phyloP scores from a whole-genome alignment of 2,888 invertebrate genomes.

The Sarcophaga rosellei region DNA sequence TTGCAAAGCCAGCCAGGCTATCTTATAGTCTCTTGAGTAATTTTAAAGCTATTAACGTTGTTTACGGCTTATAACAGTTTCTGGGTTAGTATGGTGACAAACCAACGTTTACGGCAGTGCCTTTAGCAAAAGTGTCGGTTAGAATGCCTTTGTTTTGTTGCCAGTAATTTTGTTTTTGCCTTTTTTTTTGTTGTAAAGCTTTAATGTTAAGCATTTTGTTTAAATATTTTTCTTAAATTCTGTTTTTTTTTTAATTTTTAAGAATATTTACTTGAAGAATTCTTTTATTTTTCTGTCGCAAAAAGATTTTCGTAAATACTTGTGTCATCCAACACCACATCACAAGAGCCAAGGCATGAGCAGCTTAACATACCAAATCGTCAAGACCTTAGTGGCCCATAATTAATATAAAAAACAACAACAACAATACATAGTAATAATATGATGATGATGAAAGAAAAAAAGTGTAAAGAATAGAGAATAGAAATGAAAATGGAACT shows the following conservation, averaged over 20 bases:
- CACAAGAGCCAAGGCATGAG: slow-evolving; percentile 31
- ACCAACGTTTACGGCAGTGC: neutral
- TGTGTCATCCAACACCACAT: slow-evolving; percentile 54
- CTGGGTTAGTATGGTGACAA: too few species aligned
- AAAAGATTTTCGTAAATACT: slow-evolving; percentile 24
- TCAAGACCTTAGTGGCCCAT: slow-evolving; percentile 64
- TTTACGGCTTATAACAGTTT: too few species aligned
- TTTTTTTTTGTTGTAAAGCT: neutral
- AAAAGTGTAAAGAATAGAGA: neutral
- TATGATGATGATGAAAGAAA: neutral
- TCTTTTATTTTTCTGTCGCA: neutral
- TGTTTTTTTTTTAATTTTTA: neutral
- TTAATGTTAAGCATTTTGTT: neutral
- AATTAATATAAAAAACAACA: slow-evolving; percentile 51
- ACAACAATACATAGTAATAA: neutral
- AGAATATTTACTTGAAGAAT: slow-evolving; percentile 20
- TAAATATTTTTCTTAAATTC: neutral
- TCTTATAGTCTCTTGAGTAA: too few species aligned
- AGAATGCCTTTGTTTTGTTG: too few species aligned
- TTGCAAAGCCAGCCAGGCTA: too few species aligned
- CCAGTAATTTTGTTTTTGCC: neutral
- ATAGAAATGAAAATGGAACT: too few species aligned
- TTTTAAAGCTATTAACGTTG: too few species aligned
- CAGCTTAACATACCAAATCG: slow-evolving; percentile 44
- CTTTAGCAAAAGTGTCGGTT: neutral